Evolutionary conservation across 1,140 invertebrate genomes (phyloP), one percentile per base, ranked within the genome.

Genomic region (Babylonia areolata): DNA sequence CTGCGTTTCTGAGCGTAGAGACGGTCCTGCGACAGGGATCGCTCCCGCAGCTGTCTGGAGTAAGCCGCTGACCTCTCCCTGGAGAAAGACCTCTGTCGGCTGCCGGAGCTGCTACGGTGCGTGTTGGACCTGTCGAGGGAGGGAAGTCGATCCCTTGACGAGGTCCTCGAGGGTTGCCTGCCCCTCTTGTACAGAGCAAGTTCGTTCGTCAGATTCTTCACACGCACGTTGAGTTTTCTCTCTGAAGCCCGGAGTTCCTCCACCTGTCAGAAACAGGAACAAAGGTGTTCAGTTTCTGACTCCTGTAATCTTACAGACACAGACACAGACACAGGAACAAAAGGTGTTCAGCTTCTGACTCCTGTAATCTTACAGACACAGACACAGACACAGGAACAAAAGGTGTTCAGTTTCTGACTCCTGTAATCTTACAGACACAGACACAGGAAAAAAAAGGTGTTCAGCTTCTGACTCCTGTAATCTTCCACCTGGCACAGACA

Each of bases 171-270:
- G n/a, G 69, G 28, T 51, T 69, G 64, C 31, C 87, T 81, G 12
- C 87, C 86, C 37, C 86, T 90, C 90, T 93, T 94, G 89, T 92
- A 93, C 31, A 93, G 77, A 40, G 93, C 94, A 54, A 94, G 81
- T 88, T 94, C 94, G 92, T 94, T 94, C 37, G 93, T 94, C 81
- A 94, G 87, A 88, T 92, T 94, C 87, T 94, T 94, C 2, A 94
- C 91, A 79, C 94, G 83, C 28, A 94, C 91, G 71, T 90, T 88
- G 1, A 94, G 89, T 87, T 93, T 94, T 90, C 94, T 90, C 81
- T 94, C 93, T 81, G 93, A 93, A 20, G 93, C 93, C 86, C 91
- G 85, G n/a, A 94, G 79, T 88, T 94, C 93, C 88, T 94, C 92
- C n/a, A 93, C 89, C 93, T 94, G 81, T 54, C 84, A 54, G 33